Percentiles rank a stretch among this genome's conserved stretches.
Evolutionary conservation across 2,797 vertebrate species (phyloP).

Genomic region (Cirrhinus mrigala): DNA sequence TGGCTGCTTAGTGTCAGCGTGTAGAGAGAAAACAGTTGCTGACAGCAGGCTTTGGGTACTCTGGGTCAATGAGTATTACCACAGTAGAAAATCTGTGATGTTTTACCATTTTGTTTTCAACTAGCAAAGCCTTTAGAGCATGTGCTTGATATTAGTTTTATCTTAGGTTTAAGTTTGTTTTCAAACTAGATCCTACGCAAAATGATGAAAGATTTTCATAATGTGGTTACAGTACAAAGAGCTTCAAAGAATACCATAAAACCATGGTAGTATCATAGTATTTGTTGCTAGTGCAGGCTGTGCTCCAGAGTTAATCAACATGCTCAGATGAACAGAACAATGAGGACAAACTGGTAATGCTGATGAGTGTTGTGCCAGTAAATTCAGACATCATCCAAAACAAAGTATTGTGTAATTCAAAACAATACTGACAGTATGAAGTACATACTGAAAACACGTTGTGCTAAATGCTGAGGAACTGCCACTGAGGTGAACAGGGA

Average conservation of each 20-base stretch:
- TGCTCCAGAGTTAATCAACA: not conserved
- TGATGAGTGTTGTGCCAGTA: not conserved
- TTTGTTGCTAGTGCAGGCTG: not conserved
- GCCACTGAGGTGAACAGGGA: not conserved
- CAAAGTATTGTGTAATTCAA: not conserved
- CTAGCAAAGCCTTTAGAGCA: not conserved
- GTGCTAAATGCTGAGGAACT: not conserved
- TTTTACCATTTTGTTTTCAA: not conserved
- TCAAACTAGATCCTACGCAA: not conserved
- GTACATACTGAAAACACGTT: not conserved
- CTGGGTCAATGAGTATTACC: conserved; percentile 1
- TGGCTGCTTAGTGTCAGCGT: conserved; percentile 41
- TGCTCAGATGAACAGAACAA: not conserved
- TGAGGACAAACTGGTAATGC: not conserved
- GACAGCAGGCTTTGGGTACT: conserved; percentile 11
- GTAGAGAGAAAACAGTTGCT: conserved; percentile 29
- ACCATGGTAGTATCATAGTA: not conserved
- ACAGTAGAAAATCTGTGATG: not conserved
- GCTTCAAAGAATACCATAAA: not conserved
- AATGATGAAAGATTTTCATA: not conserved
- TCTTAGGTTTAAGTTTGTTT: not conserved
- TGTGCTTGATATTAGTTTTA: not conserved
- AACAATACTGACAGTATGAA: not conserved
- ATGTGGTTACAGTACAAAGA: not conserved
- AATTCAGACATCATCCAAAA: not conserved